phyloP scores from a whole-genome alignment of 2,888 invertebrate genomes.

The Ferrisia virgata region DNA sequence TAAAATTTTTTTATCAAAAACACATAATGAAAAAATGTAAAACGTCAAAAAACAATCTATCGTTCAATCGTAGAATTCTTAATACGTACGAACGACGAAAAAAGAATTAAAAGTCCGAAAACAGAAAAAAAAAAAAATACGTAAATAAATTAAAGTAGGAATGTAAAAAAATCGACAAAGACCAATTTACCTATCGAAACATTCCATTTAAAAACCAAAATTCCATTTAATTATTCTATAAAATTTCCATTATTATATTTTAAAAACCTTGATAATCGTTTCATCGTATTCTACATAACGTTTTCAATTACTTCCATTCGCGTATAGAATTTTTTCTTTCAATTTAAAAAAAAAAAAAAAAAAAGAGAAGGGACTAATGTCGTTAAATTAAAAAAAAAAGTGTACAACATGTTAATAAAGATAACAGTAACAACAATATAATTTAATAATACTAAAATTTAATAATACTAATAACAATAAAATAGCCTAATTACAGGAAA shows the following conservation, averaged over 20 bases:
- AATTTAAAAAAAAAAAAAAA: no score
- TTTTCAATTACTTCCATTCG: conserved; percentile 1
- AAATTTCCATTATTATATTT: not conserved
- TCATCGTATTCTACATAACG: not conserved
- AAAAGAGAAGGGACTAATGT: not conserved
- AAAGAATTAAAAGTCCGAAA: not conserved
- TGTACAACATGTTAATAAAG: conserved; percentile 19
- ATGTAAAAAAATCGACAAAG: conserved; percentile 24
- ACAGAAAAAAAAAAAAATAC: no score
- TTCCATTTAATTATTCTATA: not conserved
- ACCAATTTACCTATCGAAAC: not conserved
- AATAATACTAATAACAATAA: conserved; percentile 23
- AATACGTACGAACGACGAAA: not conserved
- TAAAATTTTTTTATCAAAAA: not conserved
- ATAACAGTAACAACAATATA: conserved; percentile 23
- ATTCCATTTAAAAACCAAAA: not conserved
- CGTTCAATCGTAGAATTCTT: not conserved
- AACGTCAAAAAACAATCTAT: not conserved
- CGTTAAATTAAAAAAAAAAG: not conserved
- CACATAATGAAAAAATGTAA: conserved; percentile 21
- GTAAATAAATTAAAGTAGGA: not conserved
- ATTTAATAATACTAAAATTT: conserved; percentile 26
- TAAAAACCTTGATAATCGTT: not conserved
- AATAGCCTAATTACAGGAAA: conserved; percentile 16
- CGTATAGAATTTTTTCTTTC: not conserved